Base-by-base conservation (phyloP, 2,797 vertebrate genomes). In the Eidolon dupreanum region DNA sequence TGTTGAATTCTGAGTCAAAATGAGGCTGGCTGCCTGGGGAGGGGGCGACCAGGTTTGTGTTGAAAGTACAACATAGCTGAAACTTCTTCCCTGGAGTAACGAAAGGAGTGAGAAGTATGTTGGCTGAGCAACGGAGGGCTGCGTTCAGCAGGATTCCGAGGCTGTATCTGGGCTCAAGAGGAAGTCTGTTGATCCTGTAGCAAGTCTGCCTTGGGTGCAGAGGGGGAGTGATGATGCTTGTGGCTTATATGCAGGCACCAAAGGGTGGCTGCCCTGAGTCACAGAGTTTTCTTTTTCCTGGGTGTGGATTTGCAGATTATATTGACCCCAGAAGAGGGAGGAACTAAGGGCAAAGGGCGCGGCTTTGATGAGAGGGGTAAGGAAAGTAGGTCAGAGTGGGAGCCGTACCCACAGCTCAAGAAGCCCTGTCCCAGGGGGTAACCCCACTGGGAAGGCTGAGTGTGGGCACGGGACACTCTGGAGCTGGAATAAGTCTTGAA, bases 1-100 rank as follows among this genome's bases (percentile, higher is more conserved):
- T 75, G 51, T 53, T 63, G 75, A 95, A 71, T 85, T 71, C 89
- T 17, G 11, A 38, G 55, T 94, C 79, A 84, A 81, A 93, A 87
- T 28, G 81, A 41, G 43, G 6, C 41, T 19, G 24, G 53, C 41
- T 57, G 46, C 87, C 86, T 73, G 41, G 17, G 12, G 61, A 61
- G 31, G 28, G 36, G 28, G 28, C 1, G 28, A 36, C 19, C 36
- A 31, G 59, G 46, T 88, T 65, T 65, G 33, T 6, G 26, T 22
- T 6, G 41, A 33, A 88, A 81, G 77, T 4, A 7, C 24, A 31
- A 5, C 24, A 6, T 0, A 36, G 49, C 43, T 36, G 26, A 38
- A 13, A 31, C 36, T 61, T 36, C 26, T 28, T 65, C 10, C 19
- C 77, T 26, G 19, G 65, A 16, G 41, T 24, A 51, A 84, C 28